phyloP scores from a whole-genome alignment of 1,140 invertebrate genomes.

The Hylaeus volcanicus region DNA sequence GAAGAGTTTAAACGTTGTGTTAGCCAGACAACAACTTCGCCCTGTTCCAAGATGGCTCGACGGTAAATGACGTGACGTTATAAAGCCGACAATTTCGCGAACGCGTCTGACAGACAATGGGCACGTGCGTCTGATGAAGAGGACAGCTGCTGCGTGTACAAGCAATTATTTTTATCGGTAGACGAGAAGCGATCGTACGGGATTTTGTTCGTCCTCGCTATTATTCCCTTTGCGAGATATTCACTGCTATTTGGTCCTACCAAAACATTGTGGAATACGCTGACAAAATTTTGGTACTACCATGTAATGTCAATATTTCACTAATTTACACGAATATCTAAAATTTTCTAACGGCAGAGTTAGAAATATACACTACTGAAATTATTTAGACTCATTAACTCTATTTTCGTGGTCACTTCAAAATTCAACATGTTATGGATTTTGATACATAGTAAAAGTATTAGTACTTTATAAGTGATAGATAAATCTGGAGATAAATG shows the following conservation, averaged over 20 bases:
- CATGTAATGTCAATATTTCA: no score
- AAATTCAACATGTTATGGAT: no score
- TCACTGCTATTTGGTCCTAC: background rate
- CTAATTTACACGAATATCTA: no score
- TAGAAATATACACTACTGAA: no score
- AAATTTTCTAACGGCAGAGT: no score
- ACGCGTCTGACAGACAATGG: slow-evolving; percentile 41
- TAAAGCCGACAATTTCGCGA: slow-evolving; percentile 44
- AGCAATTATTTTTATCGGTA: slow-evolving; percentile 43
- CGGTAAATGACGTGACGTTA: slow-evolving; percentile 47
- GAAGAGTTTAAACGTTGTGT: background rate
- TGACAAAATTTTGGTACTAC: no score
- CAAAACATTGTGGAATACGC: background rate
- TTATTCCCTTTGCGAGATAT: background rate
- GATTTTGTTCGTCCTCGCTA: background rate
- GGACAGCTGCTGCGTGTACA: slow-evolving; percentile 40
- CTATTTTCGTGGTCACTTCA: no score
- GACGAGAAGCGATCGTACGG: background rate
- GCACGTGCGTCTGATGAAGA: slow-evolving; percentile 31
- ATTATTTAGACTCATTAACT: no score
- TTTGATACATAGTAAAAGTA: no score
- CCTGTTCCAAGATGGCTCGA: slow-evolving; percentile 23
- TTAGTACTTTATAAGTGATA: no score
- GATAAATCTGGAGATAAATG: no score
- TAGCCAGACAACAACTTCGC: slow-evolving; percentile 18